Evolutionary conservation across 2,888 invertebrate genomes (phyloP), one percentile per base, ranked within the genome.

Genomic region (Drosophila yooni): DNA sequence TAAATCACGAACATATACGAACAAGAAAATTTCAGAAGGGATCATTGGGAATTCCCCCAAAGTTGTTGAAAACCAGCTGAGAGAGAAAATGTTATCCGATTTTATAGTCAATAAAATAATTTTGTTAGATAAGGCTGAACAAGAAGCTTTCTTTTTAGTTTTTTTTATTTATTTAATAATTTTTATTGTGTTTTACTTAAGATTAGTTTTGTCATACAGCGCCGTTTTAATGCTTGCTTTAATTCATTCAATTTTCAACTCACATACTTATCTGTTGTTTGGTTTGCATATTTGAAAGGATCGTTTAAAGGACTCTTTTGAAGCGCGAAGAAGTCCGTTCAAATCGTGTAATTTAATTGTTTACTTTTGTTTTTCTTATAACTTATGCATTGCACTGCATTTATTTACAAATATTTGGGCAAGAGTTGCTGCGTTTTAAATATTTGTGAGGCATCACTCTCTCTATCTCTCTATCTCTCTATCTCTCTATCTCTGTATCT

Each of bases 171-270:
- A 73, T 79, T 81, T 88, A 74, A 86, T 83, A 69, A 62, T 89
- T 82, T 82, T 75, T 82, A 81, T 70, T 89, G 88, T 82, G 73
- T 70, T 70, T 78, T 64, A 68, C 90, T 85, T 85, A 85, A 74
- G 51, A 70, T 74, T 82, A 82, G 59, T 40, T 70, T 82, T 83
- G 62, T 76, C 51, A 70, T 75, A 69, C 70, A 76, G 76, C 76
- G 65, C 61, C 70, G 21, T 53, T 63, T 64, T 56, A 60, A 66
- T 77, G 64, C 66, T 83, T 56, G 67, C 71, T 70, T 71, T 52
- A 43, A 59, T 78, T 48, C 52, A 68, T 70, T 71, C 34, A 61
- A 50, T 62, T 68, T 57, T 68, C 7, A 63, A 65, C 68, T 67
- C 57, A 68, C 66, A 73, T 50, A 67, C 70, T 70, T 51, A 65